Evolutionary conservation across 2,888 invertebrate genomes (phyloP), one percentile per base, ranked within the genome.

Genomic region (Ornithoptera alexandrae): DNA sequence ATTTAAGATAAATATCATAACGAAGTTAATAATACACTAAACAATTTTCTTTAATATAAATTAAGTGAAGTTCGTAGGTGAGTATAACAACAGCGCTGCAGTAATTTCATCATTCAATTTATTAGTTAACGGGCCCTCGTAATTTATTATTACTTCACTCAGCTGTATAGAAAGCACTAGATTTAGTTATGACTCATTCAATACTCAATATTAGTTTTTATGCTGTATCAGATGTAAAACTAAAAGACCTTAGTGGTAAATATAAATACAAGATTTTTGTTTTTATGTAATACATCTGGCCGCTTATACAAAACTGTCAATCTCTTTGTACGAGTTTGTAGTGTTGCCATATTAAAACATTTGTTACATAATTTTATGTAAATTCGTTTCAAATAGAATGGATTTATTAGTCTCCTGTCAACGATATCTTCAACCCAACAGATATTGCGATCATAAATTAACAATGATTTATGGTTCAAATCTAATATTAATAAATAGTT

Each of bases 251-350:
- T 5, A 15, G 46, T 15, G 15, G 12, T 5, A 46, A 5, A 17
- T 50, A 57, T 20, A 20, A 57, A 57, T 57, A 20, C 20, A 5
- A 50, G 50, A 17, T 17, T 5, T 50, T 17, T 18, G 15, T 50
- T 18, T 17, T 50, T 50, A 17, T 17, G 50, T 18, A 50, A 50
- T 18, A 39, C 57, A 22, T 53, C 61, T 64, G 57, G 22, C n/a
- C 57, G 56, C 57, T 70, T 67, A 67, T 67, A 67, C 67, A 36
- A 65, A 70, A 61, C 56, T 70, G 70, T 65, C 70, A 70, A 70
- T 70, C 70, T 61, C 30, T 67, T 67, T 50, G 36, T 61, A 70
- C 64, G 6, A 56, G 61, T 67, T 64, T 22, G 60, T 65, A 67
- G 22, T 64, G 53, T 67, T 67, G 50, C 67, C 46, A 57, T 70